Evolutionary conservation across 92 coral and sea anemone species (phyloP), one percentile per base, ranked within the genome.

Genomic region (Bergia puertoricense): DNA sequence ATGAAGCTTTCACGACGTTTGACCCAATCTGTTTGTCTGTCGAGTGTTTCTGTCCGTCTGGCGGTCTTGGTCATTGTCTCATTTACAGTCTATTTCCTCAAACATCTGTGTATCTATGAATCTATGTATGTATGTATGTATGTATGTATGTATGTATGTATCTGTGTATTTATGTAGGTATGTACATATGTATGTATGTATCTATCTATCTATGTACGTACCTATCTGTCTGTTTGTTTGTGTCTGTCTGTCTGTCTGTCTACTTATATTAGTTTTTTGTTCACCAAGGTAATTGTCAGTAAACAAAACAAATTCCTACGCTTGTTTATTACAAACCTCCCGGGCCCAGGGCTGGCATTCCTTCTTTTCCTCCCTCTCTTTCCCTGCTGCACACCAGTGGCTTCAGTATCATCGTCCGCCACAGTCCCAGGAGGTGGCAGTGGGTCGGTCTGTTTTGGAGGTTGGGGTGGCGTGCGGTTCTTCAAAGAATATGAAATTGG

Each of bases 391-490:
- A 68, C 41, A 69, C 7, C 40, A 37, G 18, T 69, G 86, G 56
- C 38, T 38, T 45, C 77, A 11, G 36, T 37, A 14, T 80, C 84
- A 36, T 36, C 84, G 56, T 80, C 69, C 86, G 43, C 13, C 45
- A 43, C 67, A 18, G 77, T 68, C 14, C 86, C 86, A 68, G 86
- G 86, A 1, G 86, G 86, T 1, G 86, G 86, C 59, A 83, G 36
- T 4, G 86, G 86, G 54, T 83, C 86, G 15, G 76, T 83, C n/a
- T 22, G 56, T 38, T 83, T 83, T 45, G 86, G 86, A 8, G 86
- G 86, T 54, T 83, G 86, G n/a, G 86, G 86, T 5, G 86, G 86
- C 20, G 86, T 39, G 30, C 78, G 78, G 6, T 57, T 68, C 22
- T 83, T 83, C 86, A 83, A 68, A 16, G 77, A 69, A 54, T 68